phyloP scores from a whole-genome alignment of 92 coral and sea anemone genomes.

The Porites cylindrica region DNA sequence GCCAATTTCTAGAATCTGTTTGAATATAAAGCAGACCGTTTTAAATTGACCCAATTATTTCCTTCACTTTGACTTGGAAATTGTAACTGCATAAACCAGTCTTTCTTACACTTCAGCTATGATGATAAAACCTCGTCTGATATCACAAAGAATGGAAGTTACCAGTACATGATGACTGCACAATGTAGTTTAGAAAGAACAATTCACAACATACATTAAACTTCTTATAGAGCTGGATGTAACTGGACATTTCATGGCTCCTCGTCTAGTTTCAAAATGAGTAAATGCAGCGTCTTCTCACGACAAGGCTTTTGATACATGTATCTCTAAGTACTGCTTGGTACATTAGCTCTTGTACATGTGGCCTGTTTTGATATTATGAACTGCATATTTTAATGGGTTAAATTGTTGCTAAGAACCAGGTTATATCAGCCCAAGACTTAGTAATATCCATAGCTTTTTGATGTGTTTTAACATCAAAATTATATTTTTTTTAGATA shows the following conservation, averaged over 20 bases:
- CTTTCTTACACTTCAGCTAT: too few relatives aligned
- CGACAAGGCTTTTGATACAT: neutral
- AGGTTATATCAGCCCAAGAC: neutral
- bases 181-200: neutral
- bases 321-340: neutral
- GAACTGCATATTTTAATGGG: constrained; percentile 34
- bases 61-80: too few relatives aligned
- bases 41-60: too few relatives aligned
- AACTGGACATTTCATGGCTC: constrained; percentile 23
- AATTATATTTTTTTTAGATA: too few relatives aligned
- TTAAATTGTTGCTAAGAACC: constrained; percentile 40
- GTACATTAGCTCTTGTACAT: neutral
- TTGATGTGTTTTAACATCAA: too few relatives aligned
- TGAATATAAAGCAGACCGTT: too few relatives aligned
- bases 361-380: neutral
- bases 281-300: neutral
- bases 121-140: too few relatives aligned
- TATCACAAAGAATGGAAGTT: too few relatives aligned
- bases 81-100: too few relatives aligned
- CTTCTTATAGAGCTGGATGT: constrained; percentile 29
- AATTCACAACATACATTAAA: constrained; percentile 29
- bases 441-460: neutral
- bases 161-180: too few relatives aligned
- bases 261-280: neutral
- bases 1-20: too few relatives aligned